Evolutionary conservation across 2,888 invertebrate species (phyloP), one percentile per base, ranked within the genome.

Genomic region (Byasa hedistus): DNA sequence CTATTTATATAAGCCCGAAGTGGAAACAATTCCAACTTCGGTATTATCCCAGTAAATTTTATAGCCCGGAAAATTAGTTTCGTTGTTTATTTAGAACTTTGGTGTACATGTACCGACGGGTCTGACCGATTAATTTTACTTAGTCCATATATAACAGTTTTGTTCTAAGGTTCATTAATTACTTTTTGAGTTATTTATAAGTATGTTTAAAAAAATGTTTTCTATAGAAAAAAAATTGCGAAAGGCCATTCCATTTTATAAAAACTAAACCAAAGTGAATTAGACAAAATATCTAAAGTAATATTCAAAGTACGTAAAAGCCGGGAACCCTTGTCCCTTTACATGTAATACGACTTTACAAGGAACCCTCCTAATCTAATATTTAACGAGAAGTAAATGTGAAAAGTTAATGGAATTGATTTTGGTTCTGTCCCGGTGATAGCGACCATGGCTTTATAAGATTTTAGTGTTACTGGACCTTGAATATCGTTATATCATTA

Each of bases 21-120:
- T 15, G 22, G 48, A 48, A 48, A 51, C 48, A 48, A 59, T 59
- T 39, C 24, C 21, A 57, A 21, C 21, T 57, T 57, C 36, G 21
- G 36, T 24, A 36, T 17, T 36, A 36, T 24, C 55, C 24, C 23
- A 4, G 55, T 55, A 22, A 12, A 55, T 55, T 55, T 23, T 55
- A 55, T 55, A 23, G 55, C 55, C 23, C 24, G 55, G 55, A 55
- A 55, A 55, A 55, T 55, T 55, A 55, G 55, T 55, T 55, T 55
- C 24, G 55, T 55, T 55, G 55, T 55, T 55, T 55, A 55, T 55
- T 55, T 55, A 55, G 52, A 22, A 52, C 21, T 52, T 52, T 52
- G 10, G n/a, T 52, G n/a, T 21, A 52, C 21, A 39, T 39, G 17
- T 44, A 52, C 21, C 21, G 52, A 52, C 21, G 8, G 21, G 21